These are phyloP conservation scores for Anguilla anguilla DNA, from an alignment of 2,797 vertebrate species.

Conservation along the genomic window DNA sequence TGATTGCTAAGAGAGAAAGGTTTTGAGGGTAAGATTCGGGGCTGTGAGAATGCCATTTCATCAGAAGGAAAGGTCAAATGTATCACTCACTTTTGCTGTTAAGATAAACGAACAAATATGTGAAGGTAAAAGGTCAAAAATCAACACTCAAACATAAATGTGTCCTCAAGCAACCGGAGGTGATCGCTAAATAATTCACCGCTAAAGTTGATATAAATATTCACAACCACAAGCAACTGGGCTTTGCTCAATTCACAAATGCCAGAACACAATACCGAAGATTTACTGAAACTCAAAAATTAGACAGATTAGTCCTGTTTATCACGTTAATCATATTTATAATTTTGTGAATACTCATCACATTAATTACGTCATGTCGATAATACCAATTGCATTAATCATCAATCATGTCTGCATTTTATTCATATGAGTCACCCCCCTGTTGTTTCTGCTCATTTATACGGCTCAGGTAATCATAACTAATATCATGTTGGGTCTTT, in stretches of 20 bases:
- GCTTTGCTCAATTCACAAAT: background rate
- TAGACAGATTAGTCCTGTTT: too few relatives aligned
- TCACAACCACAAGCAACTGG: background rate
- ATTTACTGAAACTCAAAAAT: background rate
- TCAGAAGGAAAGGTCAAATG: constrained; percentile 29
- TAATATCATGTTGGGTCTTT: too few relatives aligned
- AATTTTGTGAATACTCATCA: too few relatives aligned
- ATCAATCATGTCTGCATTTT: too few relatives aligned
- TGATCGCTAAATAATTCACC: background rate
- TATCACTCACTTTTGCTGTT: constrained; percentile 20
- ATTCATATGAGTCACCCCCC: too few relatives aligned
- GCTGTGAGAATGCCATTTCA: constrained; percentile 26
- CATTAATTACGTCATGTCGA: too few relatives aligned
- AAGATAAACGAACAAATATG: constrained; percentile 25
- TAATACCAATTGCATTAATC: too few relatives aligned
- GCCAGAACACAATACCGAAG: background rate
- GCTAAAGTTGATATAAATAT: background rate
- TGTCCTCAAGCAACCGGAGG: background rate
- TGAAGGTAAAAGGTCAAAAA: constrained; percentile 19
- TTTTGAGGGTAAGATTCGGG: background rate
- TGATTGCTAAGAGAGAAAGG: background rate
- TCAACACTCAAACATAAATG: constrained; percentile 26
- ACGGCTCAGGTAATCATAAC: too few relatives aligned
- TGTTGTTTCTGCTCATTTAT: too few relatives aligned
- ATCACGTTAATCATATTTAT: too few relatives aligned